Base-by-base conservation (phyloP, 2,797 vertebrate species). In the Ptychobarbus kaznakovi region DNA sequence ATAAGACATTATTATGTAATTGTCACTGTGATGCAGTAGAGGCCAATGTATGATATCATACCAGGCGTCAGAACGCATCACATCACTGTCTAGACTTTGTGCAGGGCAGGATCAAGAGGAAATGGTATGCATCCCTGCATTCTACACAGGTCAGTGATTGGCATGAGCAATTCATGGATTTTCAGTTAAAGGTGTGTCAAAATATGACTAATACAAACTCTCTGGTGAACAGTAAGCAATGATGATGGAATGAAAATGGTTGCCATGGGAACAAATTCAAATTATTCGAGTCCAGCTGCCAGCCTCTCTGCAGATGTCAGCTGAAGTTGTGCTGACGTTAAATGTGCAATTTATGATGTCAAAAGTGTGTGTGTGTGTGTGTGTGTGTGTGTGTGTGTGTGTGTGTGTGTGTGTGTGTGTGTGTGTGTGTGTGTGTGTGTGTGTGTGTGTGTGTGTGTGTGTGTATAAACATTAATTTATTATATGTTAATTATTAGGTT, bases 11-110 rank as follows among this genome's bases (percentile, higher is more conserved):
- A 63, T 88, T 88, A 87, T n/a, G n/a, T 81, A 87, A 87, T 78
- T 78, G 61, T 44, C 35, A 42, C 79, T 44, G 63, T 82, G 77
- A 83, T 87, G 92, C 91, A 91, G 65, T 25, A 53, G 88, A 85
- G 42, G 80, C 76, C 32, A 70, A 61, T 81, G 49, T 78, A 74
- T 69, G 82, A 49, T 86, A 81, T 88, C 61, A 76, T 83, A 72
- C 56, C 76, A 85, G 88, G 74, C 42, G 72, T 89, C 84, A 85
- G 68, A 78, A 65, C 44, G 70, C 63, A 86, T 88, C 72, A 87
- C 49, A 78, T 87, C 72, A 78, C 49, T 76, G 66, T 83, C 83
- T 75, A 70, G 73, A 70, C 66, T 53, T 70, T 70, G 25, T 38
- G 58, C 40, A 82, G 65, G 32, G 49, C 40, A 80, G 44, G 58